These are phyloP conservation scores for Saccostrea echinata DNA, from an alignment of 1,140 invertebrate genomes.

Conservation along the genomic window DNA sequence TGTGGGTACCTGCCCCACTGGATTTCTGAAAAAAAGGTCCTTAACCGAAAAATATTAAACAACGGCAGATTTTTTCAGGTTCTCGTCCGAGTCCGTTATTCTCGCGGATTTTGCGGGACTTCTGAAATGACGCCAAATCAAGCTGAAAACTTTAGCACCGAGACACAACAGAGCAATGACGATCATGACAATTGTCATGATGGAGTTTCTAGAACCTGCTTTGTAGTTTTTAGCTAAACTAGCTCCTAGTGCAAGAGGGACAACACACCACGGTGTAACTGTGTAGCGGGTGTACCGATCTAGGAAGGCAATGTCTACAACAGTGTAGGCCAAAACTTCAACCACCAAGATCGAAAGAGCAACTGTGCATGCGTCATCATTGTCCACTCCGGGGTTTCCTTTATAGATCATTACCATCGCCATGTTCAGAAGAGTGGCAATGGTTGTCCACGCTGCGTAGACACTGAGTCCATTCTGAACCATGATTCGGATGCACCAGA, in stretches of 20 bases:
- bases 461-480: conserved; percentile 77
- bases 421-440: conserved; percentile 75
- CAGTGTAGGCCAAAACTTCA: conserved; percentile 64
- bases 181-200: conserved; percentile 69
- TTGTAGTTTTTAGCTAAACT: conserved; percentile 69
- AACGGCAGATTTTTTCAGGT: conserved; percentile 32
- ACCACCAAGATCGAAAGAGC: conserved; percentile 64
- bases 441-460: conserved; percentile 75
- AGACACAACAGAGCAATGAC: conserved; percentile 47
- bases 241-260: conserved; percentile 71
- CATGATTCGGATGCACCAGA: conserved; percentile 74
- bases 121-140: conserved; percentile 63
- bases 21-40: background rate
- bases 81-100: conserved; percentile 44
- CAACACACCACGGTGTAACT: conserved; percentile 72
- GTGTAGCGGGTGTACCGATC: conserved; percentile 73
- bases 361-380: conserved; percentile 61
- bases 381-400: conserved; percentile 40
- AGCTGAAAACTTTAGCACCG: conserved; percentile 58
- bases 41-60: background rate
- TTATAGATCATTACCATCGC: conserved; percentile 65
- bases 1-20: background rate
- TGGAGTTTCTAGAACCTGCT: conserved; percentile 63
- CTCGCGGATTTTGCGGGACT: conserved; percentile 38
- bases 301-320: conserved; percentile 67